Percentiles rank a stretch among this genome's conserved stretches.
Conservation (phyloP, 2,888 invertebrate species). For the Eucera pruinosa region DNA sequence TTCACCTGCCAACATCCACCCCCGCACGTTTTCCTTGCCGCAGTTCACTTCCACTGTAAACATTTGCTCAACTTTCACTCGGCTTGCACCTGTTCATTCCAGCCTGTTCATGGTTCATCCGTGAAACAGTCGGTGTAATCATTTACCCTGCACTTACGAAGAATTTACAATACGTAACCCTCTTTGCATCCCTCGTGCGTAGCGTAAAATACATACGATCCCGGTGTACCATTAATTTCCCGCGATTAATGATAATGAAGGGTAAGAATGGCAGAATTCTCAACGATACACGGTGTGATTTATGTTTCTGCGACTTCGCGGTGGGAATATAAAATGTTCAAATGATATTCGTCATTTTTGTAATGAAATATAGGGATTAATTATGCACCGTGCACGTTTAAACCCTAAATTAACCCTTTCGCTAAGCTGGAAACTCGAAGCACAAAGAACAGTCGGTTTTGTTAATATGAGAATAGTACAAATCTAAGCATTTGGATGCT, state of each 20-base stretch:
- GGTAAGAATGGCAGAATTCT: slow-evolving; percentile 23
- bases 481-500: too few species aligned
- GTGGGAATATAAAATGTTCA: slow-evolving; percentile 11
- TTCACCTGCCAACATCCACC: slow-evolving; percentile 1
- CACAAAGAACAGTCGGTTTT: too few species aligned
- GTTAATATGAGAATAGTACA: too few species aligned
- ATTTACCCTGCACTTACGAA: slow-evolving; percentile 66
- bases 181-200: neutral
- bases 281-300: slow-evolving; percentile 22
- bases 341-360: slow-evolving; percentile 5
- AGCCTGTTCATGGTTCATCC: slow-evolving; percentile 45
- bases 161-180: slow-evolving; percentile 58
- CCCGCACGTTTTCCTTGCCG: slow-evolving; percentile 46
- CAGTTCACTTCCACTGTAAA: slow-evolving; percentile 67
- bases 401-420: too few species aligned
- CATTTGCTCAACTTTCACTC: slow-evolving; percentile 70
- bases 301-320: slow-evolving; percentile 23
- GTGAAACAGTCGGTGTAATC: slow-evolving; percentile 59
- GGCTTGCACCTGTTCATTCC: slow-evolving; percentile 42
- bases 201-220: slow-evolving; percentile 24
- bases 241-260: slow-evolving; percentile 64
- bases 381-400: too few species aligned
- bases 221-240: slow-evolving; percentile 44
- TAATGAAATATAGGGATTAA: too few species aligned
- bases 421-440: neutral